Evolutionary conservation across 2,113 vertebrate species (phyloP), one percentile per base, ranked within the genome.

Genomic region (Setophaga kirtlandii): DNA sequence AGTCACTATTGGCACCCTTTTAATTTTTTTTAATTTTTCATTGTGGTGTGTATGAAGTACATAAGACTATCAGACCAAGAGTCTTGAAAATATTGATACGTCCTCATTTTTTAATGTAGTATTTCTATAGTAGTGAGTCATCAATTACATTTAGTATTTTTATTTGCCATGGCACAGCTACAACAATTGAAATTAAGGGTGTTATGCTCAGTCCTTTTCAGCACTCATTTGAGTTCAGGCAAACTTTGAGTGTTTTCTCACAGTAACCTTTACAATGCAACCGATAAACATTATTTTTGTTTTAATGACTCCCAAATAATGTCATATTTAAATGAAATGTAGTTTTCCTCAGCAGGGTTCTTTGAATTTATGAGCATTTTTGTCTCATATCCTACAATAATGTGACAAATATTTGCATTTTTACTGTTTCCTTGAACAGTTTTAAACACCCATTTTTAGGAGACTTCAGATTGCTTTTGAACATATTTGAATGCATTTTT

Each of bases 401-500:
- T 94, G 89, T 93, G 62, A 97, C 97, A 97, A 98, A 98, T 97
- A 98, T 98, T 98, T 98, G 97, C 96, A 96, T 97, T 97, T 98
- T 98, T 98, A 97, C 94, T 87, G 92, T 98, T 97, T 98, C 96
- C 97, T 89, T 95, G 93, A 96, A 98, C 97, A 98, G 97, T 97
- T 97, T 96, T 97, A 97, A 98, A 97, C 93, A 97, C 81, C 19
- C 91, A 62, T 97, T 98, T 97, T 98, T 97, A 97, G 96, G 96
- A 97, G 97, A 94, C 96, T 97, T 98, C 94, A 95, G 97, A 97
- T 98, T 98, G 97, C 97, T 97, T 98, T 98, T 98, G 97, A 98
- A 97, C 96, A 77, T 96, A 92, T 96, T 97, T 97, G 97, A 98
- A 98, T 98, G 95, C 95, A 96, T 98, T 97, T 98, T 98, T 98